Conservation (phyloP, 2,888 invertebrate species). For the Athalia rosae region DNA sequence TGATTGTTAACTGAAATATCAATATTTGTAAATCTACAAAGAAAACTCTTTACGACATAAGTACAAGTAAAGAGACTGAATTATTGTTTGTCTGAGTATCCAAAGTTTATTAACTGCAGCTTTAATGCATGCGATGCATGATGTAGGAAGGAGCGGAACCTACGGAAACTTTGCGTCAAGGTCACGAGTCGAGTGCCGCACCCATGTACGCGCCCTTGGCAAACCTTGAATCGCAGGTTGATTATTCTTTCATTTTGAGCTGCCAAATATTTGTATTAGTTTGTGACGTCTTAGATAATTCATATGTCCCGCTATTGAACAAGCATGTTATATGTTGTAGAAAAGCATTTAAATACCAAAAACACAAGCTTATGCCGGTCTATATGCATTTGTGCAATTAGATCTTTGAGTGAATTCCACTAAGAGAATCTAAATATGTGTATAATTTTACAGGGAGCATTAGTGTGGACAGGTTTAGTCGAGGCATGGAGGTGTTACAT, state of each 20-base stretch:
- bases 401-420: slow-evolving; percentile 48
- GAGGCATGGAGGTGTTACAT: slow-evolving; percentile 68
- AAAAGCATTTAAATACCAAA: not conserved
- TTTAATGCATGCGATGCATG: slow-evolving; percentile 73
- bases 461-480: slow-evolving; percentile 70
- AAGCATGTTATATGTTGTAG: slow-evolving; percentile 30
- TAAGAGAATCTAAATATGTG: slow-evolving; percentile 44
- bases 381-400: slow-evolving; percentile 28
- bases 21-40: slow-evolving; percentile 7
- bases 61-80: slow-evolving; percentile 11
- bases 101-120: slow-evolving; percentile 69
- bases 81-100: slow-evolving; percentile 63
- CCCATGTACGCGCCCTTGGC: slow-evolving; percentile 72
- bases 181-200: slow-evolving; percentile 70
- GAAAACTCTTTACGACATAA: not conserved
- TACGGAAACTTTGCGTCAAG: slow-evolving; percentile 70
- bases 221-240: slow-evolving; percentile 73
- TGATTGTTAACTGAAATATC: not conserved
- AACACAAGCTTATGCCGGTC: slow-evolving; percentile 7
- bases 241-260: slow-evolving; percentile 68
- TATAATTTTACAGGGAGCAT: slow-evolving; percentile 63
- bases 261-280: slow-evolving; percentile 55
- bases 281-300: slow-evolving; percentile 56
- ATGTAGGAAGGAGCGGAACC: slow-evolving; percentile 72
- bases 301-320: slow-evolving; percentile 59